Percentiles rank a stretch among this genome's conserved stretches.
Evolutionary conservation across 2,797 vertebrate species (phyloP).

Genomic region (Microctenopoma lineatum): DNA sequence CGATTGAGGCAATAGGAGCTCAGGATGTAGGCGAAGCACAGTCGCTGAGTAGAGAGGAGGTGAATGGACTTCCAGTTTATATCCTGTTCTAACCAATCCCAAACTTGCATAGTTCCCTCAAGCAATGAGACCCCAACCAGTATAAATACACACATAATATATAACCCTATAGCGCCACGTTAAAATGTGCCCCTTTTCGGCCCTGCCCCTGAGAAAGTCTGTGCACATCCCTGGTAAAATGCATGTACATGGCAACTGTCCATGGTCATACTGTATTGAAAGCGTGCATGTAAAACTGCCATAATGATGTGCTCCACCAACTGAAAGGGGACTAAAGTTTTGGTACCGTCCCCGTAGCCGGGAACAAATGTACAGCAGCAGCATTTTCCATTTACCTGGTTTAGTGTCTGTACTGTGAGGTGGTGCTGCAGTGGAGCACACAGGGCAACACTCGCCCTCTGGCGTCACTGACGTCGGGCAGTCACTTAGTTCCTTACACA

Average conservation of each 20-base stretch:
- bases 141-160: no score
- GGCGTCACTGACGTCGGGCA: constrained; percentile 36
- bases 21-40: no score
- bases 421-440: constrained; percentile 32
- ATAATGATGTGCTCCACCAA: constrained; percentile 20
- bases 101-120: no score
- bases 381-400: constrained; percentile 41
- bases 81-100: no score
- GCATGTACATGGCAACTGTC: no score
- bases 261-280: background rate
- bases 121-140: no score
- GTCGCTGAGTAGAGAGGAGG: no score
- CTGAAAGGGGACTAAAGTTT: constrained; percentile 33
- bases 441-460: constrained; percentile 56
- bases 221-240: background rate
- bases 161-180: no score
- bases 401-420: constrained; percentile 16
- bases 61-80: no score
- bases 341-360: background rate
- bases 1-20: no score
- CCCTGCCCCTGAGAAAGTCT: no score
- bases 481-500: constrained; percentile 57
- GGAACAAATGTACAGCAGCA: constrained; percentile 6
- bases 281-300: constrained; percentile 4
- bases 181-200: no score